Conservation (phyloP, 2,888 invertebrate species). For the Margaritifera margaritifera region DNA sequence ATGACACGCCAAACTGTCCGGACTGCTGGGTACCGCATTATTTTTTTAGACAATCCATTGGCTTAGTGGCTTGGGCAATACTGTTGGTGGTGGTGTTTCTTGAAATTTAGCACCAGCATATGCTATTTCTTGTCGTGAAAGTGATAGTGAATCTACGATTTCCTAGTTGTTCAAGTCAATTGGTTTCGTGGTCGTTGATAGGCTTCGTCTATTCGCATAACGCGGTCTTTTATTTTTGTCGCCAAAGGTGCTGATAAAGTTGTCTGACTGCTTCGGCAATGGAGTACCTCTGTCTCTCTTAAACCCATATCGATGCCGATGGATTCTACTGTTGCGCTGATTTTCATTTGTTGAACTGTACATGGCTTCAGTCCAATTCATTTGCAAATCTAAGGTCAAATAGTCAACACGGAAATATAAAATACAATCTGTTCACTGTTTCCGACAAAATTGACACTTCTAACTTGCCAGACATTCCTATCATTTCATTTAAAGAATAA, state of each 20-base stretch:
- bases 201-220: too few relatives aligned
- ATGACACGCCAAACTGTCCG: conserved; percentile 64
- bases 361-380: conserved; percentile 45
- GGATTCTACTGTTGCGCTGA: conserved; percentile 15
- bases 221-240: too few relatives aligned
- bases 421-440: too few relatives aligned
- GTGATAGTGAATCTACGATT: conserved; percentile 34
- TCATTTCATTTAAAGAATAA: too few relatives aligned
- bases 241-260: too few relatives aligned
- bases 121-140: conserved; percentile 42
- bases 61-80: conserved; percentile 85
- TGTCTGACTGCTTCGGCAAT: conserved; percentile 18
- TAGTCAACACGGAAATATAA: too few relatives aligned
- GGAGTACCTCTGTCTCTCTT: conserved; percentile 26
- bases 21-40: conserved; percentile 24
- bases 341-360: conserved; percentile 23
- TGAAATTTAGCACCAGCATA: conserved; percentile 87
- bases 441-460: too few relatives aligned
- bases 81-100: conserved; percentile 85
- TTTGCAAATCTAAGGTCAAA: conserved; percentile 3
- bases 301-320: conserved; percentile 21
- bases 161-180: too few relatives aligned
- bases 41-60: conserved; percentile 79
- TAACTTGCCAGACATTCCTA: too few relatives aligned
- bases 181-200: too few relatives aligned